Conservation (phyloP, 2,113 vertebrate species). For the Dromaius novaehollandiae region DNA sequence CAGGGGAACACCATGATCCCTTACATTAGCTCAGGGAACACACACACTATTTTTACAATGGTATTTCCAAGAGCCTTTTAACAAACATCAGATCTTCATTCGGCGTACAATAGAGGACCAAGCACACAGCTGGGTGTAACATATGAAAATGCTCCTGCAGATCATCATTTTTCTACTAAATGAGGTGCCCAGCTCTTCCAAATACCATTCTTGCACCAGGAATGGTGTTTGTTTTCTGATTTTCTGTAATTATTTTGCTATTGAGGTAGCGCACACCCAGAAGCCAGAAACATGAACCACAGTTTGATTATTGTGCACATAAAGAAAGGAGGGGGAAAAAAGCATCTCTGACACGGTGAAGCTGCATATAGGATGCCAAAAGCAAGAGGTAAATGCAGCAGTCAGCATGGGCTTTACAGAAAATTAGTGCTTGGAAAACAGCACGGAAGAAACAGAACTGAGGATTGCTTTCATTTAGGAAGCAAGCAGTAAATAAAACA, state of each 20-base stretch:
- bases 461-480: not conserved
- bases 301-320: not conserved
- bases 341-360: not conserved
- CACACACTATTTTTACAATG: not conserved
- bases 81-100: not conserved
- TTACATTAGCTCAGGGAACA: not conserved
- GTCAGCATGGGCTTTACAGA: not conserved
- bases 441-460: not conserved
- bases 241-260: not conserved
- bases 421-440: not conserved
- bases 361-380: not conserved
- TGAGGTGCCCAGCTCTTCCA: accelerated
- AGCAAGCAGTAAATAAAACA: not conserved
- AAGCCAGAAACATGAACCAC: not conserved
- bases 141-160: not conserved
- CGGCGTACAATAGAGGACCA: not conserved
- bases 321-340: not conserved
- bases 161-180: not conserved
- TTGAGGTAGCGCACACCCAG: not conserved
- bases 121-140: not conserved
- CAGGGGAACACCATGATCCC: not conserved
- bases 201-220: not conserved
- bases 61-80: constrained; percentile 6
- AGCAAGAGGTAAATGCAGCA: not conserved
- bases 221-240: not conserved